These are phyloP conservation scores for Gryon sp. DNA, from an alignment of 1,140 invertebrate species.

Conservation along the genomic window DNA sequence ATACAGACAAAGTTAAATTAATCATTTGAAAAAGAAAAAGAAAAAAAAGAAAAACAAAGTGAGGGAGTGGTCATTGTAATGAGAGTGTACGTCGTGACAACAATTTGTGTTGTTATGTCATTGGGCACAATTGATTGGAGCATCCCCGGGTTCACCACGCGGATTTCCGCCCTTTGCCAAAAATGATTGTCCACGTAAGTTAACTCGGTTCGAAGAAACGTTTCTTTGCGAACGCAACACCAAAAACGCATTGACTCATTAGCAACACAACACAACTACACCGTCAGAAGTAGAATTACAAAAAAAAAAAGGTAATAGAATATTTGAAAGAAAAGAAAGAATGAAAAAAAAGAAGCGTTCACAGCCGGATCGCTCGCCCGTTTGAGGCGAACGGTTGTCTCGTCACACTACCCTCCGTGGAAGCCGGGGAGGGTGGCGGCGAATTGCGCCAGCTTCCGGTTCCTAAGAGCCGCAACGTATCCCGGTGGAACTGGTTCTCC, in stretches of 20 bases:
- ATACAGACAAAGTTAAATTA: conserved; percentile 9
- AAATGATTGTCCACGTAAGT: not conserved
- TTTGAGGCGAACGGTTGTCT: conserved; percentile 25
- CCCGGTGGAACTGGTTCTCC: conserved; percentile 20
- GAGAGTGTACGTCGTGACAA: not conserved
- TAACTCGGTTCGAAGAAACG: conserved; percentile 2
- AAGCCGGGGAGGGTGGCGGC: not conserved
- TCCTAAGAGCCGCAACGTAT: conserved; percentile 10
- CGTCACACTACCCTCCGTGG: conserved; percentile 15
- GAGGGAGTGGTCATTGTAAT: not conserved
- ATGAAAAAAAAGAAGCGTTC: conserved; percentile 54
- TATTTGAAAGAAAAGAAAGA: conserved; percentile 8
- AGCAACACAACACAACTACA: conserved; percentile 51
- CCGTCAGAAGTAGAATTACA: conserved; percentile 6
- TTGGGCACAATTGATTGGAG: conserved; percentile 29
- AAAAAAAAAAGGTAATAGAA: not conserved
- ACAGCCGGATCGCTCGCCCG: conserved; percentile 60
- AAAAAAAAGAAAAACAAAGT: not conserved
- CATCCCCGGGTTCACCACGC: conserved; percentile 3
- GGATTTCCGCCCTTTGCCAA: not conserved
- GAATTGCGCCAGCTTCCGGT: not conserved
- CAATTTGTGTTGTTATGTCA: conserved; percentile 15
- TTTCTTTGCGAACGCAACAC: not conserved
- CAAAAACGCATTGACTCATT: conserved; percentile 19
- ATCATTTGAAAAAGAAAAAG: too few species aligned